Evolutionary conservation across 2,113 vertebrate species (phyloP), one percentile per base, ranked within the genome.

Genomic region (Vidua chalybeata): DNA sequence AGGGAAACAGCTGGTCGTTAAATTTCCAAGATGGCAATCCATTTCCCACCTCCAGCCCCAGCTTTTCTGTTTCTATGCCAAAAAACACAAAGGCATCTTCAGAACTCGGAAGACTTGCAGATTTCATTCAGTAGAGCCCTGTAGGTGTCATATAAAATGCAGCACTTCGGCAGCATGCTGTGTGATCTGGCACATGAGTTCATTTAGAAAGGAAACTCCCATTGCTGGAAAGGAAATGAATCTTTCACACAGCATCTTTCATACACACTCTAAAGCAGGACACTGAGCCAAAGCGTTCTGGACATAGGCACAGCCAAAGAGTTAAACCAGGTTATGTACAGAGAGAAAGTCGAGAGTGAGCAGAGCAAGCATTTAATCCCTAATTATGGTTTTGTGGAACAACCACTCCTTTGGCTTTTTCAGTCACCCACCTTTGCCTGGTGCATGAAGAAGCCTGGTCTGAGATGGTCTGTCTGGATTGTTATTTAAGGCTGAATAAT

Each of bases 1-100:
- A 99, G 69, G 99, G 99, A 96, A 98, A 99, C 95, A 99, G 99
- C 97, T 99, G 99, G 84, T 99, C 99, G 0, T 97, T 99, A 79
- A 99, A 98, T 87, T 99, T 99, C 99, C 99, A 99, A 69, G 98
- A 98, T 15, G 99, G 96, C 59, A 99, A 97, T 90, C 99, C 99
- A 12, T 99, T 99, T 94, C 98, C 99, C 55, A 97, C 98, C 96
- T 99, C 99, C 58, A 98, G 97, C 41, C 98, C 98, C 35, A 98
- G 97, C 96, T 99, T 99, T 93, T 99, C 99, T 7, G 98, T 96
- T 95, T 99, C 99, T 99, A 74, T 21, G 79, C 51, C 89, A 96
- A 96, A 95, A 97, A 74, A 16, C 62, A 93, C 74, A 93, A 69
- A 87, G 62, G 24, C 35, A 64, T 77, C 89, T 94, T 89, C 96